Percentiles rank a stretch among this genome's conserved stretches.
These are phyloP conservation scores for Gallirallus australis DNA, from an alignment of 2,797 vertebrate genomes.

Conservation along the genomic window DNA sequence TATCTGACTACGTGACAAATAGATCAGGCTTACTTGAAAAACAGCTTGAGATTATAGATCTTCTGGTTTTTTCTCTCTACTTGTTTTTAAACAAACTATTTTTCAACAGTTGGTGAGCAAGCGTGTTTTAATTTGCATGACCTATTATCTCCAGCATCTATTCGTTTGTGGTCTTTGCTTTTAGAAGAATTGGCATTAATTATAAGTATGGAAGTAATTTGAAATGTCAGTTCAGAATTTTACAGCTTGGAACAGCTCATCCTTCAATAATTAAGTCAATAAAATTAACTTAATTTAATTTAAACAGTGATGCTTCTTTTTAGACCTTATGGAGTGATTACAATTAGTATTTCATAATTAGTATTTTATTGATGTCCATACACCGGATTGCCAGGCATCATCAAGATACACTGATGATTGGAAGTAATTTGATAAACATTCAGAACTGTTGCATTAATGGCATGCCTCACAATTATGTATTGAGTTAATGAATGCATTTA, in stretches of 20 bases:
- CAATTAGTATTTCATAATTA: slow-evolving; percentile 80
- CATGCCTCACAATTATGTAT: slow-evolving; percentile 72
- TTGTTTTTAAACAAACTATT: not conserved
- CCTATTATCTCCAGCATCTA: slow-evolving; percentile 53
- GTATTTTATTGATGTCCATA: slow-evolving; percentile 77
- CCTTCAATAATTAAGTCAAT: slow-evolving; percentile 79
- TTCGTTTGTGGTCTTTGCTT: slow-evolving; percentile 55
- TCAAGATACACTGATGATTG: slow-evolving; percentile 67
- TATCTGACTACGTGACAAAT: not conserved
- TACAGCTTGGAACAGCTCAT: slow-evolving; percentile 70
- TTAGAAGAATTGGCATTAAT: slow-evolving; percentile 70
- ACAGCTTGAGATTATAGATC: not conserved
- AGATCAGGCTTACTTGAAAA: not conserved
- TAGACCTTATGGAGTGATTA: slow-evolving; percentile 68
- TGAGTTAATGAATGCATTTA: slow-evolving; percentile 77
- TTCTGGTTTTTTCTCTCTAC: not conserved
- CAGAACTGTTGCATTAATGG: slow-evolving; percentile 74
- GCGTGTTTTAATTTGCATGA: not conserved
- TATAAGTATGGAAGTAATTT: slow-evolving; percentile 68
- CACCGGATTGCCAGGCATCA: slow-evolving; percentile 43
- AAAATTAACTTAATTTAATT: slow-evolving; percentile 80
- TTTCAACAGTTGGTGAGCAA: slow-evolving; percentile 25
- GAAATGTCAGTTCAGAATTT: slow-evolving; percentile 76
- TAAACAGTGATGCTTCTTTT: slow-evolving; percentile 66
- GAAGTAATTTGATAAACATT: slow-evolving; percentile 78